A percentile compares a stretch with the other conserved stretches of the same genome.
Evolutionary conservation across 2,113 vertebrate genomes (phyloP).

Genomic region (Pelodiscus sinensis): DNA sequence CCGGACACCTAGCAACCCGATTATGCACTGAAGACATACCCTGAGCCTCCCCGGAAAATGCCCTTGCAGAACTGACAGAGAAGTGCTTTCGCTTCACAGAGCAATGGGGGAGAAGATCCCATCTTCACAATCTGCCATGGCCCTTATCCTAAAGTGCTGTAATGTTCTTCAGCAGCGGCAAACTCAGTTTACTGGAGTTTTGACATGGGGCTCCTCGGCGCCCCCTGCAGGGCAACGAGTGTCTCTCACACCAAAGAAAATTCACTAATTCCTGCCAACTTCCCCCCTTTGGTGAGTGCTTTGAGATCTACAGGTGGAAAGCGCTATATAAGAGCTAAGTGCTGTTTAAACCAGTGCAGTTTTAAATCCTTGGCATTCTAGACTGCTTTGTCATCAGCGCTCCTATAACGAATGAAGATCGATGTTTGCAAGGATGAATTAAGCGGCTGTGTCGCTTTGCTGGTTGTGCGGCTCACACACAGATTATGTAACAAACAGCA

Average conservation of each 20-base stretch:
- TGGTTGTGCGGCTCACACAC: neutral
- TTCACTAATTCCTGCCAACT: neutral
- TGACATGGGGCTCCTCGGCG: neutral
- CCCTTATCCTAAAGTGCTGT: neutral
- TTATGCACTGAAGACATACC: neutral
- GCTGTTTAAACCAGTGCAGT: neutral
- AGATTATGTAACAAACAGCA: neutral
- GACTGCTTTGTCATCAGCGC: neutral
- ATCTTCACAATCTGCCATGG: neutral
- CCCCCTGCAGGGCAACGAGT: neutral
- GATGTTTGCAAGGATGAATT: neutral
- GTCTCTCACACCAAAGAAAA: neutral
- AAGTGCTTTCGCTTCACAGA: neutral
- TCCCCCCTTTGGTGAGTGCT: neutral
- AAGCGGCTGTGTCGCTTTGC: neutral
- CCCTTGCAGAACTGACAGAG: neutral
- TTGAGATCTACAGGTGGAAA: neutral
- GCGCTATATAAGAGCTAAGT: neutral
- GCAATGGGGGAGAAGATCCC: neutral
- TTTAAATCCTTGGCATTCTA: neutral
- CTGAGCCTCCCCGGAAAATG: neutral
- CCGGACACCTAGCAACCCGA: too few relatives aligned
- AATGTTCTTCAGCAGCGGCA: neutral
- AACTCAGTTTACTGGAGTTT: neutral
- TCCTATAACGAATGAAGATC: neutral